A percentile compares a stretch with the other conserved stretches of the same genome.
Conservation (phyloP, 2,888 invertebrate species). For the Autographa pulchrina region DNA sequence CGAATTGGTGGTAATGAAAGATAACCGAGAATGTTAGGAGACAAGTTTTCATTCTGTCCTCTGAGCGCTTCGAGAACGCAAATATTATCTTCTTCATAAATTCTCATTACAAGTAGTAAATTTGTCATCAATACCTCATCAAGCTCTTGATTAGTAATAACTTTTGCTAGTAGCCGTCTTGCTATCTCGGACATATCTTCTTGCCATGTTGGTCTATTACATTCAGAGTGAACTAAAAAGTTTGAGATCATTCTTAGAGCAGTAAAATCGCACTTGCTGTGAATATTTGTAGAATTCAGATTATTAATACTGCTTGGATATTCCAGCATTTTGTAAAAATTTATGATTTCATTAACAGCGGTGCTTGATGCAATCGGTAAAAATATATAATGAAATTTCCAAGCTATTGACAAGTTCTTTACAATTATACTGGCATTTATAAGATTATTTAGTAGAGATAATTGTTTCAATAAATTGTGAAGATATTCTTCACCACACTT, state of each 20-base stretch:
- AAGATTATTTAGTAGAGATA: constrained; percentile 76
- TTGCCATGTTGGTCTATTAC: constrained; percentile 11
- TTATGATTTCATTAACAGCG: constrained; percentile 78
- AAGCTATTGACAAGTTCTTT: constrained; percentile 80
- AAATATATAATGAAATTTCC: constrained; percentile 86
- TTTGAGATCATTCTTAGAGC: constrained; percentile 75
- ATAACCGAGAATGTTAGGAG: constrained; percentile 72
- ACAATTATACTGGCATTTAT: constrained; percentile 76
- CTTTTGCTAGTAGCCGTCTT: constrained; percentile 75
- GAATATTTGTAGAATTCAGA: constrained; percentile 54
- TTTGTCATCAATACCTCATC: constrained; percentile 79
- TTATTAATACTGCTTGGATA: constrained; percentile 36
- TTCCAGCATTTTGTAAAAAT: constrained; percentile 65
- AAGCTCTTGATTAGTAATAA: constrained; percentile 75
- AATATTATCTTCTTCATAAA: constrained; percentile 66
- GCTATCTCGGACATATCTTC: constrained; percentile 45
- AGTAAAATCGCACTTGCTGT: constrained; percentile 77
- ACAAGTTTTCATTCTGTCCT: constrained; percentile 76
- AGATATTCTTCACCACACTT: constrained; percentile 80
- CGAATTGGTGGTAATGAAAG: constrained; percentile 73
- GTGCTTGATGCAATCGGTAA: constrained; percentile 80
- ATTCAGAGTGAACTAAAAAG: constrained; percentile 57
- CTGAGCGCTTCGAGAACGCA: constrained; percentile 76
- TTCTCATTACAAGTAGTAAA: constrained; percentile 73
- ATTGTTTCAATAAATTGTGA: constrained; percentile 73